These are phyloP conservation scores for Myopa testacea DNA, from an alignment of 2,888 invertebrate genomes.

Conservation along the genomic window DNA sequence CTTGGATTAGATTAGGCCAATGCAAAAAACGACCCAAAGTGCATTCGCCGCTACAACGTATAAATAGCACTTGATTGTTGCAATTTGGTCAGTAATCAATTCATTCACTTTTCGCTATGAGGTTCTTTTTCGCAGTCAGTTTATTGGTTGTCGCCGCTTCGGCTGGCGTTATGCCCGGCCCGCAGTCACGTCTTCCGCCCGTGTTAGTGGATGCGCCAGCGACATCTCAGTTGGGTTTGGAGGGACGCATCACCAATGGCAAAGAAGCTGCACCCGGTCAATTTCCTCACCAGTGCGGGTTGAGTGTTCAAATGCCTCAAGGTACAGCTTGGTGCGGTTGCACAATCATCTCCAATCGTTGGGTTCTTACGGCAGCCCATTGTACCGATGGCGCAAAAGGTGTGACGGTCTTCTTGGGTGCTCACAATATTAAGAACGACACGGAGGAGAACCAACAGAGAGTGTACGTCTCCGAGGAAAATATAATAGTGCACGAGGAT, in stretches of 20 bases:
- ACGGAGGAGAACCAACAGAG: slow-evolving; percentile 50
- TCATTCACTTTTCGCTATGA: slow-evolving; percentile 1
- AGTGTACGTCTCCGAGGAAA: slow-evolving; percentile 43
- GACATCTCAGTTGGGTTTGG: background rate
- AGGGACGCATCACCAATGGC: slow-evolving; percentile 61
- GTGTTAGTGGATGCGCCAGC: slow-evolving; percentile 42
- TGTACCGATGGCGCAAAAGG: slow-evolving; percentile 47
- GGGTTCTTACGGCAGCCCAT: slow-evolving; percentile 57
- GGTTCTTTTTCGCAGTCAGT: slow-evolving; percentile 25
- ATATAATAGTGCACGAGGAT: slow-evolving; percentile 49
- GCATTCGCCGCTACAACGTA: background rate
- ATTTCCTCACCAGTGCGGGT: slow-evolving; percentile 62
- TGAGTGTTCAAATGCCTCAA: slow-evolving; percentile 48
- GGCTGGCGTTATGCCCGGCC: slow-evolving; percentile 51
- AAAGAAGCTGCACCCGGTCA: slow-evolving; percentile 54
- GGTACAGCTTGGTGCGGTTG: slow-evolving; percentile 57
- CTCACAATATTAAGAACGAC: slow-evolving; percentile 45
- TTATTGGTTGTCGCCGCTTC: slow-evolving; percentile 37
- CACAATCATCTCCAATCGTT: slow-evolving; percentile 51
- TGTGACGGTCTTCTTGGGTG: slow-evolving; percentile 52
- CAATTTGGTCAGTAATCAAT: background rate
- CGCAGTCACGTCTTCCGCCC: slow-evolving; percentile 48
- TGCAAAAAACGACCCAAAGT: background rate
- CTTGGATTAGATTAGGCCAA: no score
- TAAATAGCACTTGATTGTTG: no score